These are phyloP conservation scores for Perithous albicinctus DNA, from an alignment of 2,888 invertebrate genomes.

Conservation along the genomic window DNA sequence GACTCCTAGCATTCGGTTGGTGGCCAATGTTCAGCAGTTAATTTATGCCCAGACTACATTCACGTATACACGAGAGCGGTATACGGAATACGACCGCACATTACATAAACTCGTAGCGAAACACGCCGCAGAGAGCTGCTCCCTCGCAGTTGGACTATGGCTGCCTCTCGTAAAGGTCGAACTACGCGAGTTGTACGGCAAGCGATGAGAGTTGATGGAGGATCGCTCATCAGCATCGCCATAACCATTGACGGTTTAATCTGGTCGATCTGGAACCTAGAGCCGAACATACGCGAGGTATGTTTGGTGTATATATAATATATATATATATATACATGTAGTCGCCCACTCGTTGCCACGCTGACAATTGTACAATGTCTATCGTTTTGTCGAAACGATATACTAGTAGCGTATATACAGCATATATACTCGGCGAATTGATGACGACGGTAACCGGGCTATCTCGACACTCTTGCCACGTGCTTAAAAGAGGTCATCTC, in stretches of 20 bases:
- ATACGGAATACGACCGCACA: conserved; percentile 75
- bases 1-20: conserved; percentile 45
- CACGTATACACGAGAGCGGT: conserved; percentile 69
- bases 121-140: conserved; percentile 67
- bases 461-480: conserved; percentile 20
- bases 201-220: conserved; percentile 72
- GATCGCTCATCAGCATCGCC: conserved; percentile 73
- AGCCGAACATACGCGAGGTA: neutral
- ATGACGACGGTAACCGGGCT: conserved; percentile 1
- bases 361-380: conserved; percentile 44
- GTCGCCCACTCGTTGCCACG: neutral
- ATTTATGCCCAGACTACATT: conserved; percentile 76
- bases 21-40: conserved; percentile 72
- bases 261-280: conserved; percentile 27
- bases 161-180: conserved; percentile 67
- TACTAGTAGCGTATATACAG: conserved; percentile 14
- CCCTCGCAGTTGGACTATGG: conserved; percentile 8
- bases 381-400: conserved; percentile 46
- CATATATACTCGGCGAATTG: neutral
- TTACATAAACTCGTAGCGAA: conserved; percentile 76
- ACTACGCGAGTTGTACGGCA: conserved; percentile 16
- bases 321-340: neutral
- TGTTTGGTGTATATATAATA: conserved; percentile 4
- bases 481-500: conserved; percentile 20
- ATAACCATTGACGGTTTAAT: conserved; percentile 74